Evolutionary conservation across 1,140 invertebrate genomes (phyloP).

Genomic region (Achroia grisella): DNA sequence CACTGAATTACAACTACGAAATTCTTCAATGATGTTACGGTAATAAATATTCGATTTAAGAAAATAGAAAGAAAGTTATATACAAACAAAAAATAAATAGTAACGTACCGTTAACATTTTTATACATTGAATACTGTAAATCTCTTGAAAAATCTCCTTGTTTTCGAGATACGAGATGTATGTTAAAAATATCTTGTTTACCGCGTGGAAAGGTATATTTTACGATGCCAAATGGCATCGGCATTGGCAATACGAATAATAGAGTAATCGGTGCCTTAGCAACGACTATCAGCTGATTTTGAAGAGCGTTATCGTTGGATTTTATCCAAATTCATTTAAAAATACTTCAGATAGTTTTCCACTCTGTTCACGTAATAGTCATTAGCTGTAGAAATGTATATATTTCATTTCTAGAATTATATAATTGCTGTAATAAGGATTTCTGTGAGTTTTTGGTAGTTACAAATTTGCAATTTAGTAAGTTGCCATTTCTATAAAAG

Average conservation of each 20-base stretch:
- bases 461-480: too few species aligned
- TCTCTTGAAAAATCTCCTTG: not conserved
- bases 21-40: too few species aligned
- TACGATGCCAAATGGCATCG: slow-evolving; percentile 19
- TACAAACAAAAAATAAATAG: slow-evolving; percentile 5
- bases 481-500: too few species aligned
- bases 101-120: slow-evolving; percentile 4
- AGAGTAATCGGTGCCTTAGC: slow-evolving; percentile 13
- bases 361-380: too few species aligned
- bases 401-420: too few species aligned
- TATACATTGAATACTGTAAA: not conserved
- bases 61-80: slow-evolving; percentile 3
- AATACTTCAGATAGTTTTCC: too few species aligned
- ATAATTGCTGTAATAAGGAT: too few species aligned
- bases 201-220: slow-evolving; percentile 9
- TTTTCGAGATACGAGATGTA: not conserved
- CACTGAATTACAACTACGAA: too few species aligned
- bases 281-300: slow-evolving; percentile 21
- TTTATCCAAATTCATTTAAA: slow-evolving; percentile 7
- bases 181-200: slow-evolving; percentile 21
- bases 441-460: too few species aligned
- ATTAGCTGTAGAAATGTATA: too few species aligned
- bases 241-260: slow-evolving; percentile 16
- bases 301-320: slow-evolving; percentile 15
- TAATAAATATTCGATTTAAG: not conserved